These are phyloP conservation scores for Gobius niger DNA, from an alignment of 2,113 vertebrate species.

Conservation along the genomic window DNA sequence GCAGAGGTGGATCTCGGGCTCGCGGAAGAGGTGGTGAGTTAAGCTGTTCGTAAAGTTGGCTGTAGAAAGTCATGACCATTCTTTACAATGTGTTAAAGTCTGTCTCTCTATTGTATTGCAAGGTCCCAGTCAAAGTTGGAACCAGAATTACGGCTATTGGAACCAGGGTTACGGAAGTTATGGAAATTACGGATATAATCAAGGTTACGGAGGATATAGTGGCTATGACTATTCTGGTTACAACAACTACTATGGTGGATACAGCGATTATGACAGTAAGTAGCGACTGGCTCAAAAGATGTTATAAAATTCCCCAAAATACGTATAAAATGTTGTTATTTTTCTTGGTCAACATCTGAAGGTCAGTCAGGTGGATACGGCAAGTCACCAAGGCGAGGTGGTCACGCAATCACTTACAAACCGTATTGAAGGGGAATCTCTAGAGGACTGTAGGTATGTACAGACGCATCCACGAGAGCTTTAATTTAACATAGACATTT, in stretches of 20 bases:
- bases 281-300: slow-evolving; percentile 56
- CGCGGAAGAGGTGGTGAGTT: slow-evolving; percentile 88
- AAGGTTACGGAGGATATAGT: slow-evolving; percentile 95
- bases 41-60: too few relatives aligned
- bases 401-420: slow-evolving; percentile 99
- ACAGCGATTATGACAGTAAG: slow-evolving; percentile 98
- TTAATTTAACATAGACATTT: slow-evolving; percentile 70
- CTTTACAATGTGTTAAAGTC: not conserved
- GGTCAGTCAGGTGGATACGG: slow-evolving; percentile 98
- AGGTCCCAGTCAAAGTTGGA: slow-evolving; percentile 94
- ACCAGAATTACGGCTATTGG: slow-evolving; percentile 98
- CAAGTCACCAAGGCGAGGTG: slow-evolving; percentile 94
- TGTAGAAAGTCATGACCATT: not conserved
- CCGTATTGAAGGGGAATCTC: slow-evolving; percentile 92
- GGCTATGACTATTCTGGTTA: slow-evolving; percentile 97
- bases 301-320: not conserved
- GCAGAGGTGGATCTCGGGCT: slow-evolving; percentile 89
- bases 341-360: slow-evolving; percentile 55
- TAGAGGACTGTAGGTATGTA: slow-evolving; percentile 87
- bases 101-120: slow-evolving; percentile 64
- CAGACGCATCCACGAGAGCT: slow-evolving; percentile 25
- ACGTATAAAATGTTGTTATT: not conserved
- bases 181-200: slow-evolving; percentile 93
- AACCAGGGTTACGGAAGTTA: slow-evolving; percentile 89
- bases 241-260: slow-evolving; percentile 99